Base-by-base conservation (phyloP, 2,797 vertebrate genomes). In the Onychomys leucogaster region DNA sequence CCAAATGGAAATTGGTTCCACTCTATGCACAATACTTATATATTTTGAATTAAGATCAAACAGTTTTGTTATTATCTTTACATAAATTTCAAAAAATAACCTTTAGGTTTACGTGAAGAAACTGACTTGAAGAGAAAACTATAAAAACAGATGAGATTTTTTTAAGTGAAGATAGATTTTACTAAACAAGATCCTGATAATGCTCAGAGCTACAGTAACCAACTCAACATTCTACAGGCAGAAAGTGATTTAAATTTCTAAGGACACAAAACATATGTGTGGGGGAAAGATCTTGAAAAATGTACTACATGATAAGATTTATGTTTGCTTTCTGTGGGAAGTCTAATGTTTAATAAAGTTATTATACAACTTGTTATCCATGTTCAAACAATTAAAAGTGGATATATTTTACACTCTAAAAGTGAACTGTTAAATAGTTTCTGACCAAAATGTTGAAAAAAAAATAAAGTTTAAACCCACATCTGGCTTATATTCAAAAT, bases 391-490 rank as follows among this genome's bases (percentile, higher is more conserved):
- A 76, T 73, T 13, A 46, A 4, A 73, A 57, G 65, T 73, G 10
- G 25, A 32, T 63, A 55, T 23, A 5, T 59, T 94, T 63, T 43
- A 21, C 34, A 10, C 61, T 25, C 76, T 4, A 88, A 78, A 81
- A 85, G 9, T 41, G 76, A 88, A 93, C 57, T 91, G 5, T 2
- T 34, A 49, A 6, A 29, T 90, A 17, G 5, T 9, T 94, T 86
- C 71, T 52, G 52, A 92, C 27, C 27, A 23, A 84, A 96, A 61
- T 73, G 12, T 43, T 63, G n/a, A 46, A 92, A 69, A 34, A 91
- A 95, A 81, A 49, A 75, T 49, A 92, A 61, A 87, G 37, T 78
- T 49, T 6, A 89, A 41, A 94, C 46, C 89, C 37, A 67, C 25
- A 21, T 59, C 4, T 25, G 57, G 1, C 21, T 3, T 32, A 57